phyloP scores from a whole-genome alignment of 30 jellyfish, hydroid and myxozoan species.

The Aurelia aurita region DNA sequence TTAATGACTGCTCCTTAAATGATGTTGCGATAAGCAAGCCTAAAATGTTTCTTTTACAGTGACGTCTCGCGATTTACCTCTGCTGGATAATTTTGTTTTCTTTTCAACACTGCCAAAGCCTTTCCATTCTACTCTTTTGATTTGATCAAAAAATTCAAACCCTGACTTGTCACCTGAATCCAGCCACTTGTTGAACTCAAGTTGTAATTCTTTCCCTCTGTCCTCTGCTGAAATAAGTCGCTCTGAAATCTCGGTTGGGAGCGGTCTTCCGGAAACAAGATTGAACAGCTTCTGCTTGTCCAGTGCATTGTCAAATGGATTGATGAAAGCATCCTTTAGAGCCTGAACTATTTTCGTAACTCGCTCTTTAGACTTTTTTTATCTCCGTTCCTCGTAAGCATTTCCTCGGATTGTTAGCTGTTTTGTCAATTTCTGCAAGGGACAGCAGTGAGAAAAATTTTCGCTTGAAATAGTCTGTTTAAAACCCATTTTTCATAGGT shows the following conservation, averaged over 20 bases:
- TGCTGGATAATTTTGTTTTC: background rate
- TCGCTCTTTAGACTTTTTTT: background rate
- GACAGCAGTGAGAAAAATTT: background rate
- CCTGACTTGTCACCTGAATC: too few species aligned
- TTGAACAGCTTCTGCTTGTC: conserved; percentile 29
- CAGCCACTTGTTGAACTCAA: too few species aligned
- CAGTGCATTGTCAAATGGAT: conserved; percentile 2
- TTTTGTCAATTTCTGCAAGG: conserved; percentile 4
- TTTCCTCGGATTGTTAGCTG: conserved; percentile 17
- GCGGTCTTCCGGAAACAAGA: conserved; percentile 43
- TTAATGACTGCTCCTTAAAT: background rate
- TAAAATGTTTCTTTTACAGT: conserved; percentile 24
- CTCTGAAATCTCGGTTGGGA: conserved; percentile 7
- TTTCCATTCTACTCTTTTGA: background rate
- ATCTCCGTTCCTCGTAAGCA: conserved; percentile 20
- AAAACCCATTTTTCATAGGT: conserved; percentile 44
- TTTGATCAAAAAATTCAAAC: background rate
- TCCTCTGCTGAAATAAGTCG: too few species aligned
- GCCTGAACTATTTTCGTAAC: background rate
- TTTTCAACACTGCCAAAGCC: background rate
- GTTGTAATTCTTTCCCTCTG: too few species aligned
- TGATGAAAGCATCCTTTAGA: conserved; percentile 6
- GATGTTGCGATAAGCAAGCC: conserved; percentile 34
- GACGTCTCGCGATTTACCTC: conserved; percentile 27
- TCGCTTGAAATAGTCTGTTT: conserved; percentile 31